Base-by-base conservation (phyloP, 2,797 vertebrate genomes). In the Toxotes lorentzi region DNA sequence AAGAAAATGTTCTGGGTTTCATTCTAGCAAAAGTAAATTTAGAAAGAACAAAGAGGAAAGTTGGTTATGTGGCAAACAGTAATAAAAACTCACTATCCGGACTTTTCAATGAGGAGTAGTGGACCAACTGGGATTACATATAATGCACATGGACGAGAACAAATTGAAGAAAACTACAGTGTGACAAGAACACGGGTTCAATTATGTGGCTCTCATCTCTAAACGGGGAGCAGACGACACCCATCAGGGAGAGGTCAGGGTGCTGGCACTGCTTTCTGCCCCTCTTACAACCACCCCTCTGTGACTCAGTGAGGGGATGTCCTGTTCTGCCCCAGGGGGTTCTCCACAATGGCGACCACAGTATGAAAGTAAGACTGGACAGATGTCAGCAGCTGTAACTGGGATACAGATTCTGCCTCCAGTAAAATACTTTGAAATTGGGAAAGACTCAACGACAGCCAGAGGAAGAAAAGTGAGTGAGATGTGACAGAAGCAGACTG, bases 271-370 rank as follows among this genome's bases (percentile, higher is more conserved):
- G 64, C 38, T 59, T 65, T 70, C 60, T 66, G 61, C 35, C 78
- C 62, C 51, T 16, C n/a, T 56, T 58, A 76, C 70, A 80, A 71
- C 57, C 24, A 7, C 50, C 62, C 50, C 60, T 70, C 73, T 75
- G 76, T 81, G 66, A 85, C 70, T 56, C 56, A 68, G 23, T 7
- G n/a, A 78, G 65, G 56, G 65, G 34, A 73, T 6, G 56, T 70
- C 62, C 69, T 85, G 73, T 68, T 79, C 63, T 63, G 62, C 32
- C 78, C 59, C 6, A 3, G 32, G 69, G 70, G 70, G 11, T 14
- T 35, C 41, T 62, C 40, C 24, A 45, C 24, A 30, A 56, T 6
- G 12, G 3, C 48, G 59, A 34, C 61, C 70, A 81, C 82, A 73
- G 65, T 63, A 74, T 51, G 62, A 76, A 59, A 81, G 58, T 21